Evolutionary conservation across 2,797 vertebrate species (phyloP).

Genomic region (Centroberyx gerrardi): DNA sequence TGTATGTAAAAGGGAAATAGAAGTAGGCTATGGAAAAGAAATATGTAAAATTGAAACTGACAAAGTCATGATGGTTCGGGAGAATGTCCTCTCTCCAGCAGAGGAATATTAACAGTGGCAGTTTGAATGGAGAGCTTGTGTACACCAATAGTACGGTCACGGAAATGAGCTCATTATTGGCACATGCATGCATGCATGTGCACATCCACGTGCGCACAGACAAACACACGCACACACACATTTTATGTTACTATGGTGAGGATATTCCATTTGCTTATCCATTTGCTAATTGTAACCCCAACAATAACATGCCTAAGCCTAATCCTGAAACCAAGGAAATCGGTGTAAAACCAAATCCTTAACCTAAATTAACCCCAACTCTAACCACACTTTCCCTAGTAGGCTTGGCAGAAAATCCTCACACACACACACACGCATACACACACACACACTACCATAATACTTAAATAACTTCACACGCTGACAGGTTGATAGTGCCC

Average conservation of each 20-base stretch:
- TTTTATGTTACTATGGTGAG: conserved; percentile 45
- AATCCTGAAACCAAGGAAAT: conserved; percentile 50
- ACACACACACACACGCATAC: not conserved
- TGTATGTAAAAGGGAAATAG: conserved; percentile 56
- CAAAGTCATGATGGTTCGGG: conserved; percentile 69
- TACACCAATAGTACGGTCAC: conserved; percentile 61
- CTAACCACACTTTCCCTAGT: conserved; percentile 36
- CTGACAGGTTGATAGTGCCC: conserved; percentile 3
- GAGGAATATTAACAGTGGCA: conserved; percentile 71
- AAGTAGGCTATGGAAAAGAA: conserved; percentile 54
- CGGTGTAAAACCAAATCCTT: conserved; percentile 55
- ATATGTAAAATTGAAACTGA: conserved; percentile 76
- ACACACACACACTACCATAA: not conserved
- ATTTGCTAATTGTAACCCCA: conserved; percentile 55
- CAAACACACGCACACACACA: conserved; percentile 14
- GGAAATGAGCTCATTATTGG: conserved; percentile 78
- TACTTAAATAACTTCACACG: not conserved
- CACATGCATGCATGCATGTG: conserved; percentile 64
- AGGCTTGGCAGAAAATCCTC: conserved; percentile 54
- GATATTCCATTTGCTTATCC: conserved; percentile 61
- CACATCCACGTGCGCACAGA: conserved; percentile 3
- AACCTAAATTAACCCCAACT: conserved; percentile 56
- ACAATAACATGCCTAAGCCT: conserved; percentile 27
- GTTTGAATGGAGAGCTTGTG: conserved; percentile 72
- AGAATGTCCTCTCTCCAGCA: conserved; percentile 55